A percentile compares a stretch with the other conserved stretches of the same genome.
These are phyloP conservation scores for Leucania comma DNA, from an alignment of 2,888 invertebrate species.

Conservation along the genomic window DNA sequence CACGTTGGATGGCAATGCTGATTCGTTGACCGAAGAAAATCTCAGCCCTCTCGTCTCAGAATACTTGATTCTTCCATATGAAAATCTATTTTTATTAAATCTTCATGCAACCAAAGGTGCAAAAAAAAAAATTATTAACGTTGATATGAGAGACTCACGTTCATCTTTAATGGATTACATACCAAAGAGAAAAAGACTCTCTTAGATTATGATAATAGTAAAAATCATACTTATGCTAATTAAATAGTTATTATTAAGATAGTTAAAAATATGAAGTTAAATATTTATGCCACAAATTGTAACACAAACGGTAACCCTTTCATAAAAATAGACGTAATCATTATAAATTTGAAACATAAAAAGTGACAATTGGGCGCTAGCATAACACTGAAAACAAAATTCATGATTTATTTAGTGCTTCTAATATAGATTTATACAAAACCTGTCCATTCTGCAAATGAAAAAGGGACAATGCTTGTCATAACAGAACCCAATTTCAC, in stretches of 20 bases:
- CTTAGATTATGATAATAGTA: not conserved
- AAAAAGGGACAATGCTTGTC: constrained; percentile 27
- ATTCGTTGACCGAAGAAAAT: no score
- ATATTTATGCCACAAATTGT: not conserved
- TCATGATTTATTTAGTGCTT: constrained; percentile 29
- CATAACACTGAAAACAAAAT: constrained; percentile 16
- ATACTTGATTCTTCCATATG: not conserved
- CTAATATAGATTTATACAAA: constrained; percentile 25
- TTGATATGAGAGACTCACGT: not conserved
- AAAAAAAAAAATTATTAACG: not conserved
- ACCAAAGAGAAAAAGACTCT: not conserved
- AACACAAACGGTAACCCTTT: not conserved
- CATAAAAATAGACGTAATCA: constrained; percentile 5
- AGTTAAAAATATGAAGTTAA: not conserved
- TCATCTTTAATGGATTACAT: not conserved
- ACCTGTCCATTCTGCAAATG: constrained; percentile 3
- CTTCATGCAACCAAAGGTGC: no score
- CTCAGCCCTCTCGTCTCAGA: no score
- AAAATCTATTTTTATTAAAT: no score
- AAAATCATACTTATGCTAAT: not conserved
- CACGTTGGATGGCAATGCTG: no score
- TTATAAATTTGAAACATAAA: constrained; percentile 18
- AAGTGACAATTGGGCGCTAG: constrained; percentile 3
- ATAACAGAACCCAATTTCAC: constrained; percentile 23
- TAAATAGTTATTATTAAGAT: no score